Evolutionary conservation across 1,140 invertebrate species (phyloP).

Genomic region (Solenopsis invicta): DNA sequence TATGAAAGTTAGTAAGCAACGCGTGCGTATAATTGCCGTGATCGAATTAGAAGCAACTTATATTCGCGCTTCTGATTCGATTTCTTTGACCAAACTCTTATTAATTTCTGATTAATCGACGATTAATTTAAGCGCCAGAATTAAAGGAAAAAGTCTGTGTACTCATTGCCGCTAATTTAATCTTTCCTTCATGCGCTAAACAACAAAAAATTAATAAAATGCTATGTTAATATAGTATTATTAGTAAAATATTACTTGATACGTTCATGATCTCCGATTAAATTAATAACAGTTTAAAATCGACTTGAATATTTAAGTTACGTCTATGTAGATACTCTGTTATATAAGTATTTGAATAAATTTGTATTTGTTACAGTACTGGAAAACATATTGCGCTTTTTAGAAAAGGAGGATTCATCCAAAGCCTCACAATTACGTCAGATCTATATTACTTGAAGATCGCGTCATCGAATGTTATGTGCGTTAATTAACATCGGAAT

Average conservation of each 20-base stretch:
- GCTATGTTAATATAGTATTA: background rate
- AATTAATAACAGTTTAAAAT: background rate
- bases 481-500: background rate
- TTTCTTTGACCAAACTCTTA: background rate
- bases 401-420: slow-evolving; percentile 65
- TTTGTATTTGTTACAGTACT: slow-evolving; percentile 65
- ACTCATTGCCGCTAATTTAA: background rate
- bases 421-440: slow-evolving; percentile 57
- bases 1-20: background rate
- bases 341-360: background rate
- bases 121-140: background rate
- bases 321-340: background rate
- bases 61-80: background rate
- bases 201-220: background rate
- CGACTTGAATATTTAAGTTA: background rate
- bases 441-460: slow-evolving; percentile 59
- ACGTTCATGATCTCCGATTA: background rate
- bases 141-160: background rate
- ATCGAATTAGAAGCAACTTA: background rate
- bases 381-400: slow-evolving; percentile 72
- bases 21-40: background rate
- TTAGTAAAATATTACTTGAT: background rate
- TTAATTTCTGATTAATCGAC: background rate
- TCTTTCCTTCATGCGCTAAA: background rate
- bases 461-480: background rate